Evolutionary conservation across 2,113 vertebrate genomes (phyloP), one percentile per base, ranked within the genome.

Genomic region (Onychostoma macrolepis): DNA sequence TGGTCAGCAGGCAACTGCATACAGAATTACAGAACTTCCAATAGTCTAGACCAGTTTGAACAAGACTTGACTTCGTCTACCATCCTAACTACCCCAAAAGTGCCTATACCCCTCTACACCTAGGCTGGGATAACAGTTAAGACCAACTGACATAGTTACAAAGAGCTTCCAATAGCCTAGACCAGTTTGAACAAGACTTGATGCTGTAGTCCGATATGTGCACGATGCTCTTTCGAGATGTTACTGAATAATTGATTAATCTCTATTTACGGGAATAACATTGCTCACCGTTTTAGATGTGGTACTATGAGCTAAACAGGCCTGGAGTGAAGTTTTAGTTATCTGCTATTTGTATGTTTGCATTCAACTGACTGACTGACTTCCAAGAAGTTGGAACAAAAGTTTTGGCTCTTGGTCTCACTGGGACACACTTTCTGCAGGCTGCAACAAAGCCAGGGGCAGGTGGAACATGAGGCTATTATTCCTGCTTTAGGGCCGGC

Each of bases 391-490:
- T 13, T n/a, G 26, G 12, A 83, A 72, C 67, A 84, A 74, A 28
- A 58, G 43, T 53, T 50, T 74, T 84, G 26, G 41, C 84, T 36
- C 21, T 24, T 38, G 56, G 19, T 69, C 69, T 77, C 79, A 63
- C 38, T 19, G 80, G 65, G 69, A 38, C 48, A 71, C 75, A 19
- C 58, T 63, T 65, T 65, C 30, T 41, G 63, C 41, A 80, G 24
- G 48, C 28, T 38, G 48, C 56, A 58, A 89, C 88, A 89, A 80
- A 65, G 50, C 69, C 77, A 2, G 81, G 89, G 88, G 92, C 93
- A 94, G 91, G 94, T 94, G 93, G 91, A 85, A 89, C 90, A 91
- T 36, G 83, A 80, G 84, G 4, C 78, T 65, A 90, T 85, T 93
- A 87, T 90, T 79, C 76, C 83, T 76, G 78, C 72, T 89, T 86